These are phyloP conservation scores for Corythaeola cristata DNA, from an alignment of 2,113 vertebrate genomes.

Conservation along the genomic window DNA sequence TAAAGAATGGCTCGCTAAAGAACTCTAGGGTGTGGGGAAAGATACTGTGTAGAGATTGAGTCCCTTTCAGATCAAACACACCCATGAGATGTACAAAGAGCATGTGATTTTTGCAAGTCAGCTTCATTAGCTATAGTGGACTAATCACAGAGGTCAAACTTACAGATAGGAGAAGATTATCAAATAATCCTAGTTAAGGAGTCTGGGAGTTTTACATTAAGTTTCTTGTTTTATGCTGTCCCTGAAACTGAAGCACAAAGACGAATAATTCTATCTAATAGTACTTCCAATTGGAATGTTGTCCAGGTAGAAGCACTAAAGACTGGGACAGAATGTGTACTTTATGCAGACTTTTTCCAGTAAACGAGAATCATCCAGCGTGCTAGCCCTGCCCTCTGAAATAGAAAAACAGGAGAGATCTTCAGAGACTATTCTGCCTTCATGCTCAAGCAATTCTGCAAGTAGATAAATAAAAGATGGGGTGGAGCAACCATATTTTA, in stretches of 20 bases:
- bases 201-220: background rate
- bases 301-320: background rate
- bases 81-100: background rate
- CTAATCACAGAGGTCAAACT: background rate
- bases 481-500: constrained; percentile 21
- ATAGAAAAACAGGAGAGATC: background rate
- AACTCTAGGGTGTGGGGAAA: background rate
- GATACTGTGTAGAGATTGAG: background rate
- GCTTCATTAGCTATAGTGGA: background rate
- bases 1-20: background rate
- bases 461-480: constrained; percentile 41
- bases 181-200: background rate
- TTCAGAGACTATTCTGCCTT: constrained; percentile 29
- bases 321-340: background rate
- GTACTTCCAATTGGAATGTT: background rate
- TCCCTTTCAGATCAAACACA: background rate
- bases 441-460: background rate
- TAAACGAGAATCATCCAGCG: background rate
- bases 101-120: background rate
- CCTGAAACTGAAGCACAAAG: background rate
- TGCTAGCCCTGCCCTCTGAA: background rate
- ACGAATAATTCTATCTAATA: background rate
- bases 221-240: background rate
- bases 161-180: background rate
- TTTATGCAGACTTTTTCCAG: background rate